Evolutionary conservation across 2,888 invertebrate species (phyloP).

Genomic region (Ligdia adustata): DNA sequence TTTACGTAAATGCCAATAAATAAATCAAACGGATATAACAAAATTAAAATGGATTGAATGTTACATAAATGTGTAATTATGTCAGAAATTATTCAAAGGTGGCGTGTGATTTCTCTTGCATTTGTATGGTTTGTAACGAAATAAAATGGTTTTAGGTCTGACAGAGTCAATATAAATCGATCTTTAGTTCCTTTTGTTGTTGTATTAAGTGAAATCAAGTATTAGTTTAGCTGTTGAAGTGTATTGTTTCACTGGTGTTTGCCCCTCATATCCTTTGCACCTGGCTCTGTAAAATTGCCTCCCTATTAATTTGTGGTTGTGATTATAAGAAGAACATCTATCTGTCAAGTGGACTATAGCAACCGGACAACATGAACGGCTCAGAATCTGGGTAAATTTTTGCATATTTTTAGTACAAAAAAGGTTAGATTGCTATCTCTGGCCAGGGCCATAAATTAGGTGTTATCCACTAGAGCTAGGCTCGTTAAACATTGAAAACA

Average conservation of each 20-base stretch:
- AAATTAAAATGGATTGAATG: slow-evolving; percentile 47
- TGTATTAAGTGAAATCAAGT: slow-evolving; percentile 66
- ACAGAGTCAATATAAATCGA: slow-evolving; percentile 61
- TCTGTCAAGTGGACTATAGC: slow-evolving; percentile 41
- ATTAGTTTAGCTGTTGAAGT: slow-evolving; percentile 56
- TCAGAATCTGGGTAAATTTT: slow-evolving; percentile 90
- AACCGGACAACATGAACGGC: slow-evolving; percentile 86
- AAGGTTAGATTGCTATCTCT: slow-evolving; percentile 22
- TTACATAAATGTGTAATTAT: slow-evolving; percentile 65
- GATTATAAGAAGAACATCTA: slow-evolving; percentile 50
- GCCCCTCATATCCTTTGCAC: slow-evolving; percentile 53
- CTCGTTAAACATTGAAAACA: neutral
- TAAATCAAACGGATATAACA: slow-evolving; percentile 40
- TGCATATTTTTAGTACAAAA: slow-evolving; percentile 31
- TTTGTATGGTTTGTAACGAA: slow-evolving; percentile 80
- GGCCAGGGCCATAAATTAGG: slow-evolving; percentile 8
- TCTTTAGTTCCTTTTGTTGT: slow-evolving; percentile 65
- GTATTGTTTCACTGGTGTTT: slow-evolving; percentile 56
- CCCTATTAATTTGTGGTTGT: slow-evolving; percentile 48
- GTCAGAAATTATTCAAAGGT: slow-evolving; percentile 72
- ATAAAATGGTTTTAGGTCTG: slow-evolving; percentile 69
- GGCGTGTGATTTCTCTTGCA: slow-evolving; percentile 80
- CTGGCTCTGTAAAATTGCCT: slow-evolving; percentile 55
- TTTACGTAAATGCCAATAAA: slow-evolving; percentile 51
- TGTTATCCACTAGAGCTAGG: neutral